Conservation (phyloP, 2,113 vertebrate species). For the Thermophis baileyi region DNA sequence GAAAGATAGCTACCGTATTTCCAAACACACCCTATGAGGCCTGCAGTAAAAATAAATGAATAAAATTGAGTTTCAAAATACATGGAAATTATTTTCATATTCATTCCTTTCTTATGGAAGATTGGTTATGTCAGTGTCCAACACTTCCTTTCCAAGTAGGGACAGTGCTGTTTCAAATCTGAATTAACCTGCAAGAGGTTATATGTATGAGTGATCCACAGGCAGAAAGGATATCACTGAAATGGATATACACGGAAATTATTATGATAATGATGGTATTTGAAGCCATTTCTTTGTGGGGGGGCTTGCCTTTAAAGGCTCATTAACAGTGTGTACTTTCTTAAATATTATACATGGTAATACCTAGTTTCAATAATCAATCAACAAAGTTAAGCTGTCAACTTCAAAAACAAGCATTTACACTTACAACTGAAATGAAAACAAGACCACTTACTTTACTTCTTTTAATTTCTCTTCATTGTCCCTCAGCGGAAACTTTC, state of each 20-base stretch:
- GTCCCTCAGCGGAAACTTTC: neutral
- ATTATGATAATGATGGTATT: neutral
- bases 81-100: neutral
- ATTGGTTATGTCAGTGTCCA: neutral
- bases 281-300: neutral
- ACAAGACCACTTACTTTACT: constrained; percentile 9
- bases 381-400: neutral
- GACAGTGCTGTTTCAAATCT: neutral
- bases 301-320: neutral
- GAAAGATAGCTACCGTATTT: neutral
- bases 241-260: neutral
- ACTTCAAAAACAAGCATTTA: neutral
- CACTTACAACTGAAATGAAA: neutral
- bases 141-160: neutral
- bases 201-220: neutral
- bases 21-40: neutral
- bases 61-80: neutral
- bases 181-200: neutral
- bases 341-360: neutral
- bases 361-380: neutral
- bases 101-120: neutral
- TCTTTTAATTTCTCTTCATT: neutral
- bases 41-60: neutral
- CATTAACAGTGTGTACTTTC: neutral
- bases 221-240: neutral